phyloP scores from a whole-genome alignment of 2,797 vertebrate genomes.

The Hydrocynus forskahlii region DNA sequence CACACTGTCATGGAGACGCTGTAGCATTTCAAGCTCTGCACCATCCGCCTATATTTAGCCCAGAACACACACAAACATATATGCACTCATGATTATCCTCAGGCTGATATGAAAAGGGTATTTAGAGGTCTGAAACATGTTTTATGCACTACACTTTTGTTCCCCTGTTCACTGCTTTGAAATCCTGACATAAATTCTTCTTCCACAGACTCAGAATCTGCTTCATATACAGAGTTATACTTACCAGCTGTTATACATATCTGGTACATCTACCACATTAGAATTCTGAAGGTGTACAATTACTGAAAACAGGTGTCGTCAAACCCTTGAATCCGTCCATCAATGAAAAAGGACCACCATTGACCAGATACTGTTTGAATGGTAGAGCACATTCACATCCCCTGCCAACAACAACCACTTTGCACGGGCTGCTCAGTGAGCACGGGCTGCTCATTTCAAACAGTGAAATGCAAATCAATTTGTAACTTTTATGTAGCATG shows the following conservation, averaged over 20 bases:
- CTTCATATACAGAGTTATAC: background rate
- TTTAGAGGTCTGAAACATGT: background rate
- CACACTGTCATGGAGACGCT: slow-evolving; percentile 84
- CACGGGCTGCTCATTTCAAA: too few relatives aligned
- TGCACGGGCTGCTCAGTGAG: too few relatives aligned
- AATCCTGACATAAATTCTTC: background rate
- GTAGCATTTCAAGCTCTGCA: slow-evolving; percentile 81
- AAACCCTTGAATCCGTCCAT: background rate
- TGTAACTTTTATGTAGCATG: too few relatives aligned
- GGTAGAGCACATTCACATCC: too few relatives aligned
- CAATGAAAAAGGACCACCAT: background rate
- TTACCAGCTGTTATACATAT: background rate
- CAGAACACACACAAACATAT: slow-evolving; percentile 18
- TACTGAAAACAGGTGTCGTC: background rate
- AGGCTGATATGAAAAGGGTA: background rate
- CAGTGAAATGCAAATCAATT: too few relatives aligned
- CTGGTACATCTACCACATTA: background rate
- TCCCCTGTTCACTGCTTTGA: background rate
- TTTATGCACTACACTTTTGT: background rate
- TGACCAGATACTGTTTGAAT: too few relatives aligned
- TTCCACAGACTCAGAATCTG: background rate
- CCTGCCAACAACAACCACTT: too few relatives aligned
- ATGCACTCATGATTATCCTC: background rate
- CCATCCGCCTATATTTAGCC: slow-evolving; percentile 75
- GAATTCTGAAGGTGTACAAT: background rate